Evolutionary conservation across 2,113 vertebrate species (phyloP).

Genomic region (Protobothrops flavoviridis): DNA sequence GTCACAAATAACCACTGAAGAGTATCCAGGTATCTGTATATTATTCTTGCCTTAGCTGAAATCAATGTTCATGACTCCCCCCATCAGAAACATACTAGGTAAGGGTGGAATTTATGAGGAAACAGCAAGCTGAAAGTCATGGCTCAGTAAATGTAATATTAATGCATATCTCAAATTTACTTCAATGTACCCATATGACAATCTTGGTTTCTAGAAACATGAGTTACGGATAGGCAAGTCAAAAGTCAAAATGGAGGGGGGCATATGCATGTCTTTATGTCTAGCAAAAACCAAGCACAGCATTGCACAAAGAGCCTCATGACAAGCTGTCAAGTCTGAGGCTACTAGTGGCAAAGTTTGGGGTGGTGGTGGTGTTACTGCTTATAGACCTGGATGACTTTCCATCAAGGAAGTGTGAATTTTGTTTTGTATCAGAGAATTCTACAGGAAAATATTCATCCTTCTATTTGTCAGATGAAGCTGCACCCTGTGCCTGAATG

Average conservation of each 20-base stretch:
- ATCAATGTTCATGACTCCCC: neutral
- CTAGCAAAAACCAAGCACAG: neutral
- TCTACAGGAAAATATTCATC: neutral
- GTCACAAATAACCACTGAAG: neutral
- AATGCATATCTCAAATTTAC: neutral
- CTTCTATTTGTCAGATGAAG: neutral
- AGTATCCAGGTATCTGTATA: neutral
- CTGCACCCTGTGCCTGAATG: neutral
- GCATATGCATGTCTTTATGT: neutral
- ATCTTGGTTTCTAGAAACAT: neutral
- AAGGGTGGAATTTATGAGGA: neutral
- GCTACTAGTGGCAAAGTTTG: neutral
- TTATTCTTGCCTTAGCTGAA: neutral
- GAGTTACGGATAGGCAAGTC: neutral
- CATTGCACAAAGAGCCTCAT: neutral
- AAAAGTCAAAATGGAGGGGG: neutral
- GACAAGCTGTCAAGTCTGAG: neutral
- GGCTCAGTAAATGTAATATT: neutral
- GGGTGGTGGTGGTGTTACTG: neutral
- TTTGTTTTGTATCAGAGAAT: neutral
- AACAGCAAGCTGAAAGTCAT: neutral
- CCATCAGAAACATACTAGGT: neutral
- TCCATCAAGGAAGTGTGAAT: neutral
- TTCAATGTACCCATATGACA: neutral
- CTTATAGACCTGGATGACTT: neutral